These are phyloP conservation scores for Pantherophis guttatus DNA, from an alignment of 2,113 vertebrate genomes.

Conservation along the genomic window DNA sequence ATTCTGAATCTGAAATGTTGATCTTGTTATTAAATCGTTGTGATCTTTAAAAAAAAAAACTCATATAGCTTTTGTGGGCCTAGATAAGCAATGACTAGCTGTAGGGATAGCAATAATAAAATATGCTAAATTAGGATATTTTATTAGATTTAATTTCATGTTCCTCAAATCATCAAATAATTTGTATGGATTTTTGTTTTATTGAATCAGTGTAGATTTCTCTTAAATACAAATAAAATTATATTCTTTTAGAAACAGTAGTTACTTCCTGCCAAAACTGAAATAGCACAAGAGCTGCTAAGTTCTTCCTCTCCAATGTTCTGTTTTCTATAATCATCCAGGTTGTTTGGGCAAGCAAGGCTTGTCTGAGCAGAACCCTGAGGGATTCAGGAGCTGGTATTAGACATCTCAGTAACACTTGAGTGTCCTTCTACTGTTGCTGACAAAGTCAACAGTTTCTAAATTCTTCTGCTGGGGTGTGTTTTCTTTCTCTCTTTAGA, in stretches of 20 bases:
- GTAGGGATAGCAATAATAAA: background rate
- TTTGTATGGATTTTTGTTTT: background rate
- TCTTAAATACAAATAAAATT: background rate
- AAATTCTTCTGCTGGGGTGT: background rate
- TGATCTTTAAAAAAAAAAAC: background rate
- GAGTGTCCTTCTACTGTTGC: background rate
- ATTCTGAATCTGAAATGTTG: background rate
- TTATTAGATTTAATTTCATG: background rate
- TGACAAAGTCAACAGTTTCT: background rate
- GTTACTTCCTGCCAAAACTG: background rate
- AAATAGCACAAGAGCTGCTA: background rate
- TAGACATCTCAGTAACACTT: background rate
- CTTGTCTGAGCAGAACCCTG: background rate
- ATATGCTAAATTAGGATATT: background rate
- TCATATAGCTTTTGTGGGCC: background rate
- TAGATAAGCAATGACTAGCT: background rate
- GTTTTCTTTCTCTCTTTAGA: conserved; percentile 62
- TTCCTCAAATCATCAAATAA: background rate
- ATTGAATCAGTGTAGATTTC: background rate
- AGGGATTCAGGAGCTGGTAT: background rate
- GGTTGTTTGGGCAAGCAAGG: background rate
- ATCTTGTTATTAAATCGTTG: background rate
- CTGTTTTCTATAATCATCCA: conserved; percentile 3
- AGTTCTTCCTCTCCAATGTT: background rate
- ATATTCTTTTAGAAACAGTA: background rate